Conservation (phyloP, 2,797 vertebrate species). For the Balearica regulorum region DNA sequence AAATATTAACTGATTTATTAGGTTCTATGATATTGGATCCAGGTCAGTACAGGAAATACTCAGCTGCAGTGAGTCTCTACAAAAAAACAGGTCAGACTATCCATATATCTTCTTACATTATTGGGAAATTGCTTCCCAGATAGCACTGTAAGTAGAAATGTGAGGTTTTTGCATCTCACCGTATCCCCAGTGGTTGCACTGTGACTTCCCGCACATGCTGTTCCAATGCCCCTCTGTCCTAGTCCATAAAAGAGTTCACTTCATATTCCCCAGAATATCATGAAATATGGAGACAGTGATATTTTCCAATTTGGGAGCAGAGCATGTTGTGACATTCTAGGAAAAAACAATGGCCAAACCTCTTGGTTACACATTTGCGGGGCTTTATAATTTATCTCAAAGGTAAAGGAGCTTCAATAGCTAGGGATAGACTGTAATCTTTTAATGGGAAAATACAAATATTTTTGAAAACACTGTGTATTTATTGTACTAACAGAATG, state of each 20-base stretch:
- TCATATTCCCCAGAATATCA: background rate
- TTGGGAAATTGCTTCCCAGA: conserved; percentile 60
- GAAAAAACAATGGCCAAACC: background rate
- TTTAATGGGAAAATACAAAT: background rate
- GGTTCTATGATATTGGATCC: conserved; percentile 59
- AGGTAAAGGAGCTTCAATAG: background rate
- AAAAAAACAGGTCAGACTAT: conserved; percentile 43
- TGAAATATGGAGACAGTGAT: background rate
- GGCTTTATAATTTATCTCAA: background rate
- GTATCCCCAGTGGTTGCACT: background rate
- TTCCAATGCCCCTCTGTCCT: conserved; percentile 14
- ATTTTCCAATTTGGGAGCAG: conserved; percentile 1
- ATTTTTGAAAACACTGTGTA: background rate
- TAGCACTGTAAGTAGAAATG: conserved; percentile 34
- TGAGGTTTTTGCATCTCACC: background rate
- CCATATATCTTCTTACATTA: conserved; percentile 46
- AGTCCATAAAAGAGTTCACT: background rate
- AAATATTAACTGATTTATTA: conserved; percentile 64
- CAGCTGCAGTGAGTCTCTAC: conserved; percentile 31
- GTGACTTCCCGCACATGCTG: conserved; percentile 28
- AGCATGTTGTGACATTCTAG: background rate
- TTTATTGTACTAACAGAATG: background rate
- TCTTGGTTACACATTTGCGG: background rate
- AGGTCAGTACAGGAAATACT: conserved; percentile 60
- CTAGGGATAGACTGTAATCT: background rate